Evolutionary conservation across 2,113 vertebrate genomes (phyloP).

Genomic region (Aspiorhynchus laticeps): DNA sequence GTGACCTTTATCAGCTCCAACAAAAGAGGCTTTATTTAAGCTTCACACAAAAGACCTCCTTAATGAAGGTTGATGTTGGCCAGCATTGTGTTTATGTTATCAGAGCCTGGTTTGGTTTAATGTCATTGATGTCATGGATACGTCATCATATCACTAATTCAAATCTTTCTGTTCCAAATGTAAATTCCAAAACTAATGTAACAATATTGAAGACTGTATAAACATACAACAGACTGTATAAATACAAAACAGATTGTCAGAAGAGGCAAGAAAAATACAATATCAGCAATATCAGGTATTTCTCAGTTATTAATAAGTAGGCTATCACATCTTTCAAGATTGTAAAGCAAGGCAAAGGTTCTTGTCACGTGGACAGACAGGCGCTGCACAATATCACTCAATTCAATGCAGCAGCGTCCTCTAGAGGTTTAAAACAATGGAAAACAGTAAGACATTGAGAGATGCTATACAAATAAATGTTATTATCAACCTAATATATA

Average conservation of each 20-base stretch:
- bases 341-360: not conserved
- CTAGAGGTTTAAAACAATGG: not conserved
- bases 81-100: not conserved
- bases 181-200: not conserved
- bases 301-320: not conserved
- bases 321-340: not conserved
- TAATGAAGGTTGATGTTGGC: not conserved
- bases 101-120: not conserved
- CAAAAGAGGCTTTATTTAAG: not conserved
- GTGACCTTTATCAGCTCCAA: not conserved
- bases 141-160: not conserved
- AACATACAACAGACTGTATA: not conserved
- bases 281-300: not conserved
- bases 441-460: not conserved
- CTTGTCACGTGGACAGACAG: not conserved
- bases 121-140: not conserved
- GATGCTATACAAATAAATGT: not conserved
- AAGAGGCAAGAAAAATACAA: not conserved
- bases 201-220: not conserved
- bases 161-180: too few species aligned
- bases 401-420: not conserved
- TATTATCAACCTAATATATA: not conserved
- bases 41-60: not conserved
- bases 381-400: not conserved
- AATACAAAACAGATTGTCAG: not conserved